A percentile compares a stretch with the other conserved stretches of the same genome.
phyloP scores from a whole-genome alignment of 2,888 invertebrate genomes.

The Euplagia quadripunctaria region DNA sequence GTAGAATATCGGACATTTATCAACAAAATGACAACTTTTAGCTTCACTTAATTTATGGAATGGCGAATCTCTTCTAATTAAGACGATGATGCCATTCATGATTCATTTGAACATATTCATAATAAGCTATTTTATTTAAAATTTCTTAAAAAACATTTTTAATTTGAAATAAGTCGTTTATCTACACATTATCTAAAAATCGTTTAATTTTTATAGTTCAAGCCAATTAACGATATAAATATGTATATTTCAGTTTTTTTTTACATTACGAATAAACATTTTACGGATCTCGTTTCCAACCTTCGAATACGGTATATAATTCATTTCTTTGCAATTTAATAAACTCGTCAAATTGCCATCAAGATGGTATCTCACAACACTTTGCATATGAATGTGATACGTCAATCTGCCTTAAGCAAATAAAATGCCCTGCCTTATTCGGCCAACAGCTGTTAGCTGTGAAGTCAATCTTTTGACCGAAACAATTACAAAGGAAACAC shows the following conservation, averaged over 20 bases:
- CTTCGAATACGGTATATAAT: conserved; percentile 43
- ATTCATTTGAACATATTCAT: neutral
- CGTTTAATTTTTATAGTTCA: conserved; percentile 35
- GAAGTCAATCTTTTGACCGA: conserved; percentile 64
- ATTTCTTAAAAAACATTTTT: conserved; percentile 10
- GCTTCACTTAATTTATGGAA: neutral
- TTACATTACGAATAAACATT: conserved; percentile 38
- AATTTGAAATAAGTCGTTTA: conserved; percentile 9
- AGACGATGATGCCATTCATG: conserved; percentile 2
- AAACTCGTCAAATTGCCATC: conserved; percentile 69
- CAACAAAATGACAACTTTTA: neutral
- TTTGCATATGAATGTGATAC: conserved; percentile 69
- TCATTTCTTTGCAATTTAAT: conserved; percentile 65
- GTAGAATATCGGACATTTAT: conserved; percentile 17
- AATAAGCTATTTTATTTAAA: neutral
- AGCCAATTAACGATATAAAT: conserved; percentile 45
- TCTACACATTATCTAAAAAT: conserved; percentile 12
- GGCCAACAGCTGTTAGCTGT: conserved; percentile 65
- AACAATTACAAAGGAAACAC: conserved; percentile 53
- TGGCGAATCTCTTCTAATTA: neutral
- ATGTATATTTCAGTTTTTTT: conserved; percentile 38
- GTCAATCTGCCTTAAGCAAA: conserved; percentile 72
- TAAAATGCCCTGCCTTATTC: conserved; percentile 62
- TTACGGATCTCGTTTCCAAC: conserved; percentile 40
- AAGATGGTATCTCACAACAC: conserved; percentile 61